These are phyloP conservation scores for Microcebus jonahi DNA, from an alignment of 2,113 vertebrate species.

Conservation along the genomic window DNA sequence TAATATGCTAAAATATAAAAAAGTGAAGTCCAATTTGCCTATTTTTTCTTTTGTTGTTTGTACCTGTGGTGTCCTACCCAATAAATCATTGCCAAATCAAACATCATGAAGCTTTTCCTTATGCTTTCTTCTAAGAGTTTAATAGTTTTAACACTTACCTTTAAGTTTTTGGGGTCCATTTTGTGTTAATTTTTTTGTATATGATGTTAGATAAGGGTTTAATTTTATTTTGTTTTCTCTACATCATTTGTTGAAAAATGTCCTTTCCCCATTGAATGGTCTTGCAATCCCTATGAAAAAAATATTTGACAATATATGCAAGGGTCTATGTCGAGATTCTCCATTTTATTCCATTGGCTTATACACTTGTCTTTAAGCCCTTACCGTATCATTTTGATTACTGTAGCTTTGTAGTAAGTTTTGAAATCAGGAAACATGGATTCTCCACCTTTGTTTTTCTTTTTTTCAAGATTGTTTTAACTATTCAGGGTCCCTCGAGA, in stretches of 20 bases:
- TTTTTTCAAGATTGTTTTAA: neutral
- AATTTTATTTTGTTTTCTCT: neutral
- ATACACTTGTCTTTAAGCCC: neutral
- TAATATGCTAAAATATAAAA: too few species aligned
- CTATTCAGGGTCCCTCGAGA: neutral
- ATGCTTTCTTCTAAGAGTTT: too few species aligned
- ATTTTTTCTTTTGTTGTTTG: too few species aligned
- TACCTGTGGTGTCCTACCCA: too few species aligned
- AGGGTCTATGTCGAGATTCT: neutral
- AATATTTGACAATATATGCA: neutral
- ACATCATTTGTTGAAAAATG: neutral
- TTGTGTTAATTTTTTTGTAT: neutral
- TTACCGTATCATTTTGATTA: neutral
- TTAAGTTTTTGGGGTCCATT: neutral
- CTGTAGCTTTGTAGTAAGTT: neutral
- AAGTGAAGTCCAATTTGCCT: too few species aligned
- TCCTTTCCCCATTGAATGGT: neutral
- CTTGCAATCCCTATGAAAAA: neutral
- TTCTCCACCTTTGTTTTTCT: neutral
- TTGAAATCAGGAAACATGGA: neutral
- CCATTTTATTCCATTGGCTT: neutral
- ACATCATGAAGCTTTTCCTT: too few species aligned
- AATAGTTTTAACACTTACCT: too few species aligned
- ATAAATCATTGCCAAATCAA: too few species aligned
- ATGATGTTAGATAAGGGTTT: neutral